A percentile compares a stretch with the other conserved stretches of the same genome.
Evolutionary conservation across 2,888 invertebrate genomes (phyloP).

Genomic region (Seladonia tumulorum): DNA sequence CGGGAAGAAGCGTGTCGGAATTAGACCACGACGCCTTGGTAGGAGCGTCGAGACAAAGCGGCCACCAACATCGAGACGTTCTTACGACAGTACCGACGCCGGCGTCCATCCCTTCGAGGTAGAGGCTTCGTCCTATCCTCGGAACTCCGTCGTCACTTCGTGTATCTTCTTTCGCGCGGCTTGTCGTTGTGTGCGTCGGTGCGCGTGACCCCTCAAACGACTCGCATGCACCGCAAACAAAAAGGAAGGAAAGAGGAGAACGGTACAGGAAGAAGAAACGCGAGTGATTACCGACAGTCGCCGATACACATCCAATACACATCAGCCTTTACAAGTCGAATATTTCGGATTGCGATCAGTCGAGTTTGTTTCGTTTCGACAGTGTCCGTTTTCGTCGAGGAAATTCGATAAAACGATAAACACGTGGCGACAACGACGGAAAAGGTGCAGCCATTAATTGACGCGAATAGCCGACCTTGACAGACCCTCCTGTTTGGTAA

Average conservation of each 20-base stretch:
- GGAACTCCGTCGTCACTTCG: conserved; percentile 1
- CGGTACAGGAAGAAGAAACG: neutral
- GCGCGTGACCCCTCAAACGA: neutral
- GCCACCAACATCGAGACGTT: conserved; percentile 51
- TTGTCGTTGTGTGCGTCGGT: conserved; percentile 1
- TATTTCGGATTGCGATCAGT: neutral
- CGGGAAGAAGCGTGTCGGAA: conserved; percentile 64
- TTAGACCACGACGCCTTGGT: conserved; percentile 68
- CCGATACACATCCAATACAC: no score
- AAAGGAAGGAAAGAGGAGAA: neutral
- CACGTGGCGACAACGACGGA: conserved; percentile 1
- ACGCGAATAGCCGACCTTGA: conserved; percentile 42
- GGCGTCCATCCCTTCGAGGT: conserved; percentile 65
- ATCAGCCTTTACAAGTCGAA: neutral
- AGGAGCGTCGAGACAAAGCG: conserved; percentile 52
- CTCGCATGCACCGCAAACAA: neutral
- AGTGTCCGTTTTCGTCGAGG: neutral
- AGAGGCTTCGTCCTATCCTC: conserved; percentile 20
- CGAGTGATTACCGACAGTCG: neutral
- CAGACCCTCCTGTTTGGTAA: conserved; percentile 36
- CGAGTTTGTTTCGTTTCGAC: neutral
- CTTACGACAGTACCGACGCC: conserved; percentile 61
- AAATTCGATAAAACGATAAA: conserved; percentile 3
- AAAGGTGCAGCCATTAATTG: conserved; percentile 35
- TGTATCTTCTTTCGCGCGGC: neutral